Evolutionary conservation across 2,797 vertebrate genomes (phyloP), one percentile per base, ranked within the genome.

Genomic region (Leucoraja ocellata): DNA sequence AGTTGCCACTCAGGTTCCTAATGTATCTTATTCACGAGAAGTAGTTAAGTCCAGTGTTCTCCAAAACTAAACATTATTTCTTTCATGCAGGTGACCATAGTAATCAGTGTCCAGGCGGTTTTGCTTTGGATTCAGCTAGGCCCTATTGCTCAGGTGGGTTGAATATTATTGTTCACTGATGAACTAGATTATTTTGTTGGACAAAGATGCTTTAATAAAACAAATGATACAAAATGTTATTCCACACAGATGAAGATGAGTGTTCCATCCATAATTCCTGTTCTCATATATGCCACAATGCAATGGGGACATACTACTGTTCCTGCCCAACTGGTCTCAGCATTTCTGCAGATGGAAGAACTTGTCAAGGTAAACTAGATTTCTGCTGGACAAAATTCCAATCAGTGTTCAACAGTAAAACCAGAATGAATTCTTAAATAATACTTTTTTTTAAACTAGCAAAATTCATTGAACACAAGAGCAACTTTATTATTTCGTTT

Each of bases 71-170:
- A 74, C 54, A 25, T 46, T 73, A 46, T 91, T 92, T 92, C 39
- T 54, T 74, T 76, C 13, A 54, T 94, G 8, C 95, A 99, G 99
- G 98, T 94, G 98, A 99, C 71, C 97, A 96, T 4, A 99, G 98
- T 95, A 98, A 98, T 94, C 98, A 98, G 95, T 99, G 99, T 95
- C 98, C 98, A 74, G 94, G 94, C 0, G 98, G 98, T 18, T 99
- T 99, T 95, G 94, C 93, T 32, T 94, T 99, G 94, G 98, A 99
- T 93, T 95, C 97, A 0, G 93, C 96, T 13, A 98, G 98, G 63
- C 98, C 98, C 0, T 99, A 98, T 86, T 99, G 99, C 94, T 95
- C 97, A 96, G 99, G 99, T 99, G 96, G 96, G 73, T 39, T 39
- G 68, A 61, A 11, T 21, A 80, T 39, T 86, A 54, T 54, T 28